Base-by-base conservation (phyloP, 2,797 vertebrate species). In the Spinus olivaceus region DNA sequence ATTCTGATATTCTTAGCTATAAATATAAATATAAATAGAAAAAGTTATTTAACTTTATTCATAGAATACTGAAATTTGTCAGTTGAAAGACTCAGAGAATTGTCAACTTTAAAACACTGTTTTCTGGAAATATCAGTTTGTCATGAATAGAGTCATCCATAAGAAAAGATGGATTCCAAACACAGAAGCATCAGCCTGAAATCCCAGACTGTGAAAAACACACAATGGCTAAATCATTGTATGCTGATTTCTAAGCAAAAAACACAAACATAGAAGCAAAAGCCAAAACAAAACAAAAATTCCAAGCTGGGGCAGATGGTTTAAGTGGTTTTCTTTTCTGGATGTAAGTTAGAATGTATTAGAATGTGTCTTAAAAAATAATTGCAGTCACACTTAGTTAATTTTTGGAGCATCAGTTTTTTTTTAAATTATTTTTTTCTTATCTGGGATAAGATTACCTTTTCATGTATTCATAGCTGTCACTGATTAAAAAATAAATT, bases 271-370 rank as follows among this genome's bases (percentile, higher is more conserved):
- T 32, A n/a, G 2, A 46, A 42, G 25, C 2, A 42, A 49, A 24
- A 32, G 0, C 2, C 8, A 20, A 54, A 90, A 2, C 12, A 44
- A 56, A 67, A 22, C 2, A 61, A 70, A 83, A 91, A 16, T 27
- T 1, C 0, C 1, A 76, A 65, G 4, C 0, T 39, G 1, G 3
- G 5, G 2, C 10, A 81, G 24, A 2, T 42, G 7, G 9, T 46
- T 88, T 57, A 79, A 41, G 8, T 11, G 4, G 2, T 46, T 76
- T 76, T 3, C 8, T 25, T 54, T 81, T 70, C 27, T 47, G 6
- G 10, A 33, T 10, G 1, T 32, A 47, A 73, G 9, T 27, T 66
- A 47, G 41, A 42, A 51, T 39, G 4, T 5, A n/a, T 66, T 47
- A 59, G 9, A 86, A 63, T 1, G 0, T 28, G 6, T 28, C 7